Evolutionary conservation across 2,888 invertebrate genomes (phyloP), one percentile per base, ranked within the genome.

Genomic region (Litoditis marina): DNA sequence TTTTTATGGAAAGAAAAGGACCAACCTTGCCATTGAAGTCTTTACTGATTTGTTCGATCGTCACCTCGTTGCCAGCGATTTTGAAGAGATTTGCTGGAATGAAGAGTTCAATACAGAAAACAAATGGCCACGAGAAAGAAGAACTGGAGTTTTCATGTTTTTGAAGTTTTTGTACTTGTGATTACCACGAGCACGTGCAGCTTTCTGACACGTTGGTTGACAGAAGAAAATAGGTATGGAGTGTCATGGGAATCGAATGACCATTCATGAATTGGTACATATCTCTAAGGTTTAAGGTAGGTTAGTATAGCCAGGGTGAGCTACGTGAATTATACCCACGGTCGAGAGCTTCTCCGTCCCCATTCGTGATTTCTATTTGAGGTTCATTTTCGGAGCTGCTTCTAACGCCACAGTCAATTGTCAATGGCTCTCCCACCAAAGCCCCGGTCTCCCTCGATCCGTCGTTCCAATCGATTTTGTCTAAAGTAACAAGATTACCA

Each of bases 341-440:
- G 60, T 76, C 65, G 3, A 78, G 63, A 2, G 72, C 70, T 54
- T 77, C 78, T 57, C 78, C 78, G 27, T 66, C 65, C 25, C 69
- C 77, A 59, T 68, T 65, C 7, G 77, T 69, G 52, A 78, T 74
- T 47, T 75, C 68, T 27, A 79, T 74, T 49, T 66, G 56, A 28
- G 76, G 77, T 5, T 73, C 71, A 7, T 63, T 58, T 8, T 60
- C 51, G 7, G 51, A 53, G 8, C 11, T 50, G 25, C 39, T 56
- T 19, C 59, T 63, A 1, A 77, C 75, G 6, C 73, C 73, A 60
- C 80, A 80, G 61, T 80, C 77, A 28, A 80, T 61, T 7, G 75
- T 79, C 53, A 80, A 50, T 3, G 78, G 73, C 57, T 78, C 78
- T 28, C 77, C 77, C 7, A 76, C 61, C 47, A 74, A 65, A 5